Evolutionary conservation across 2,113 vertebrate species (phyloP).

Genomic region (Propithecus coquereli): DNA sequence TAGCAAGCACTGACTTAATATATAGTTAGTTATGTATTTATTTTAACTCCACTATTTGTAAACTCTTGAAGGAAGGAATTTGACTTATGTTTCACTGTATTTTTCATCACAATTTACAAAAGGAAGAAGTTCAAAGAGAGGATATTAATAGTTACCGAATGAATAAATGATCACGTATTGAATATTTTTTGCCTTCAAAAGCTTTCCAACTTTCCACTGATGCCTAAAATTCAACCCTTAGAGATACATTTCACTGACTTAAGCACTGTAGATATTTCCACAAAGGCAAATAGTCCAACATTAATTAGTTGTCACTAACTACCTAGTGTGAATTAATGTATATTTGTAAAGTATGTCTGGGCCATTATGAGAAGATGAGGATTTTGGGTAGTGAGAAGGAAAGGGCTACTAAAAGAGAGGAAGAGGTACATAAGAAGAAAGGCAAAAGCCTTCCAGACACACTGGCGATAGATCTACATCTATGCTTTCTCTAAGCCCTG

Average conservation of each 20-base stretch:
- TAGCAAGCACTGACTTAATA: not conserved
- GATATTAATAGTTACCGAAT: not conserved
- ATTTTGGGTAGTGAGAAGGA: not conserved
- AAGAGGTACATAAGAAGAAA: not conserved
- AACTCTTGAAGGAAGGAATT: not conserved
- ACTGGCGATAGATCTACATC: not conserved
- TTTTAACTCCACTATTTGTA: not conserved
- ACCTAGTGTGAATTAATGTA: not conserved
- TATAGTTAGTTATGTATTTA: not conserved
- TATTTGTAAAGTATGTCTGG: not conserved
- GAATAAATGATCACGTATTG: not conserved
- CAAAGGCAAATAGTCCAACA: not conserved
- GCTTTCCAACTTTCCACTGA: not conserved
- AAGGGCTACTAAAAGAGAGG: not conserved
- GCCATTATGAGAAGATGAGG: not conserved
- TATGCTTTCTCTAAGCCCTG: not conserved
- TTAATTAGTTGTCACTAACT: not conserved
- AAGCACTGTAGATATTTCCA: not conserved
- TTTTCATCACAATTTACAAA: not conserved
- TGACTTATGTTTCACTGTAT: not conserved
- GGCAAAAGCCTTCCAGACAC: not conserved
- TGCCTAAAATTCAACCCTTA: not conserved
- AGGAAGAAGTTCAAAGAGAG: not conserved
- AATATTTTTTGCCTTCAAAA: not conserved
- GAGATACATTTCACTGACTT: not conserved